phyloP scores from a whole-genome alignment of 35 echinoderm and acorn worm species.

The Ophiothrix spiculata region DNA sequence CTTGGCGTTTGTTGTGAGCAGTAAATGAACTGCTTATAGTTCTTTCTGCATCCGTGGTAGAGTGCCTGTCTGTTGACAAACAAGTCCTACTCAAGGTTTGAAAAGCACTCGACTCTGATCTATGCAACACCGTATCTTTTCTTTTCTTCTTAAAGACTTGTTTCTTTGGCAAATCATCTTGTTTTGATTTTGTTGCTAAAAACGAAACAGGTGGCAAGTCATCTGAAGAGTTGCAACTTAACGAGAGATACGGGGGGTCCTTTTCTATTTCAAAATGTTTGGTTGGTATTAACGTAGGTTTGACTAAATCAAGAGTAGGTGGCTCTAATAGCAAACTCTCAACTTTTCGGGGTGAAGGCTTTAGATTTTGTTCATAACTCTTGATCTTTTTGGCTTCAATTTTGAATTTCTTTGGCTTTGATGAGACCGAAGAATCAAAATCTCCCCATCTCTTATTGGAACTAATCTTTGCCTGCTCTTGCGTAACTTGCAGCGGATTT shows the following conservation, averaged over 20 bases:
- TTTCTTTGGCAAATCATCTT: background rate
- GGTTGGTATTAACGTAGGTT: too few species aligned
- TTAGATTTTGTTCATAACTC: background rate
- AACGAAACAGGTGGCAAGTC: background rate
- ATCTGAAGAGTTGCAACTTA: background rate
- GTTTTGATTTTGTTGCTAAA: background rate
- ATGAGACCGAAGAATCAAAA: background rate
- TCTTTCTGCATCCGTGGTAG: background rate
- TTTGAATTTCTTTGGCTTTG: background rate
- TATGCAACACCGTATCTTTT: background rate
- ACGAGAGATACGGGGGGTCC: background rate
- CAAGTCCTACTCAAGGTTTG: background rate
- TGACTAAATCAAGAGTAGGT: too few species aligned
- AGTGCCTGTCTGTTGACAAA: background rate
- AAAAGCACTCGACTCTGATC: background rate
- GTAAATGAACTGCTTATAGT: background rate
- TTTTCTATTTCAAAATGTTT: background rate
- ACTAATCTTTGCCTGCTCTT: background rate
- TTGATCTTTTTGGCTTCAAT: background rate
- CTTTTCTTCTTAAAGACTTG: background rate
- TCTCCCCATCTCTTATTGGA: background rate
- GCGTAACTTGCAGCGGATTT: background rate
- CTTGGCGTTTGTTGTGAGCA: background rate
- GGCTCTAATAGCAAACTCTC: background rate
- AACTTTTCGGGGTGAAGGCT: background rate